These are phyloP conservation scores for Thecocarcelia acutangulata DNA, from an alignment of 2,888 invertebrate species.

Conservation along the genomic window DNA sequence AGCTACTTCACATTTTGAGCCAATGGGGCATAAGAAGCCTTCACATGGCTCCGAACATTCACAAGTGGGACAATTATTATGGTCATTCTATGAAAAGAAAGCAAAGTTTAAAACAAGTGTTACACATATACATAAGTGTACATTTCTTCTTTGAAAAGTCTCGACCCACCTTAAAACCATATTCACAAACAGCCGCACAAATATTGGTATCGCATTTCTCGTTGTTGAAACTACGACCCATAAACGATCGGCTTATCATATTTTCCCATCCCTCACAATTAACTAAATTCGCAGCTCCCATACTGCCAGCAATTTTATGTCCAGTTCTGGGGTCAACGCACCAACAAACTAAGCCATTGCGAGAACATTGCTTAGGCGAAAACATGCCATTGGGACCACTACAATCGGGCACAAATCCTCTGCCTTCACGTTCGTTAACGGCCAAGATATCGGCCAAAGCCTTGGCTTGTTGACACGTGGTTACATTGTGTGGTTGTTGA, in stretches of 20 bases:
- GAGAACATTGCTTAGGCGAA: conserved; percentile 89
- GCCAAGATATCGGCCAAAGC: conserved; percentile 89
- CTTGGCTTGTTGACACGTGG: conserved; percentile 89
- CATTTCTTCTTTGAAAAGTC: no score
- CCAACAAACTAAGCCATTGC: conserved; percentile 93
- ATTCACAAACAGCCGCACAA: conserved; percentile 92
- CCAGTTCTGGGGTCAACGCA: conserved; percentile 89
- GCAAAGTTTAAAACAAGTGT: not conserved
- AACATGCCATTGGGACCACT: conserved; percentile 86
- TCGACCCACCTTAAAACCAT: conserved; percentile 86
- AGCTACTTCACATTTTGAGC: conserved; percentile 89
- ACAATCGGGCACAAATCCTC: conserved; percentile 93
- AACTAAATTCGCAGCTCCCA: conserved; percentile 88
- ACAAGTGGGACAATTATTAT: conserved; percentile 89
- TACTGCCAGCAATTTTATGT: conserved; percentile 88
- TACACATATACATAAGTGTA: no score
- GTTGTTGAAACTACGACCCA: conserved; percentile 83
- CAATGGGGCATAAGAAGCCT: conserved; percentile 87
- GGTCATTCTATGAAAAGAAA: conserved; percentile 77
- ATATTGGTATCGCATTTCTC: conserved; percentile 86
- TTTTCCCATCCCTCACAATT: conserved; percentile 83
- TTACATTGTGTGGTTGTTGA: conserved; percentile 88
- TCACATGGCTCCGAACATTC: conserved; percentile 93
- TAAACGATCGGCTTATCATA: conserved; percentile 77
- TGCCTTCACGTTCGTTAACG: conserved; percentile 89